phyloP scores from a whole-genome alignment of 2,888 invertebrate species.

The Lepidocyrtoides sp. region DNA sequence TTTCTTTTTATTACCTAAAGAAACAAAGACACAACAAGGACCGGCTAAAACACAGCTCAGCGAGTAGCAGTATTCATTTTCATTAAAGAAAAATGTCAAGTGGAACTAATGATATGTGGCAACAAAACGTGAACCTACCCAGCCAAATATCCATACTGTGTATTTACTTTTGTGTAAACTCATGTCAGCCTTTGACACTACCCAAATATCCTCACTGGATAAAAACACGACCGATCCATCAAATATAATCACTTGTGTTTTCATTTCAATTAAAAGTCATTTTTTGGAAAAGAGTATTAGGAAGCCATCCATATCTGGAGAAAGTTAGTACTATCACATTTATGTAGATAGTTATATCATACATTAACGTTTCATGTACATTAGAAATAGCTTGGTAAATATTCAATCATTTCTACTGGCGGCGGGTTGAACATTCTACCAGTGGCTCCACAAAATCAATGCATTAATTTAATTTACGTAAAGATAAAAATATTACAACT shows the following conservation, averaged over 20 bases:
- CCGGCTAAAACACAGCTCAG: background rate
- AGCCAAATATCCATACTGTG: background rate
- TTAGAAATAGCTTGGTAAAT: no score
- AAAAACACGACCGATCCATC: background rate
- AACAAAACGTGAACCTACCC: background rate
- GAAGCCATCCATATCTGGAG: no score
- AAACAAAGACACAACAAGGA: background rate
- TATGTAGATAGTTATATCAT: no score
- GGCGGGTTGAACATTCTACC: no score
- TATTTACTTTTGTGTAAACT: background rate
- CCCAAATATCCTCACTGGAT: background rate
- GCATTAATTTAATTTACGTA: no score
- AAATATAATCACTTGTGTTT: background rate
- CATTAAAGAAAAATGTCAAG: background rate
- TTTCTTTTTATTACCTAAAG: background rate
- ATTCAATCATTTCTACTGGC: no score
- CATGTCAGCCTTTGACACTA: background rate
- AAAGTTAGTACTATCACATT: no score
- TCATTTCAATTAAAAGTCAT: no score
- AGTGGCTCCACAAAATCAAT: no score
- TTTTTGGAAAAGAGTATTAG: no score
- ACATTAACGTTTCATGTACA: no score
- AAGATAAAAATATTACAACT: no score
- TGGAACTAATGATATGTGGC: background rate
- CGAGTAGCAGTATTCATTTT: background rate